These are phyloP conservation scores for Dufourea novaeangliae DNA, from an alignment of 1,140 invertebrate species.

Conservation along the genomic window DNA sequence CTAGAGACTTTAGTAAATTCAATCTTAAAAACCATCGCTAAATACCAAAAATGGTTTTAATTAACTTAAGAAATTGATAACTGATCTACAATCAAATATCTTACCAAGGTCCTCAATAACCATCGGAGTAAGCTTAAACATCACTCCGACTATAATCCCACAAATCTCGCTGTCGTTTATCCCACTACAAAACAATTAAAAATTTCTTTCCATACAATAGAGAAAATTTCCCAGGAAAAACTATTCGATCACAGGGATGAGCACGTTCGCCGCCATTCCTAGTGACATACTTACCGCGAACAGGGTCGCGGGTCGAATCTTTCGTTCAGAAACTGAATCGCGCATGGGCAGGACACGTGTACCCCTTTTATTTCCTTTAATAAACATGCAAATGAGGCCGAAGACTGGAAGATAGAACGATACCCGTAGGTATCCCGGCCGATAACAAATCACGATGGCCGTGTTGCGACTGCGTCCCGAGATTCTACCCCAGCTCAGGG, in stretches of 20 bases:
- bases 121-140: too few relatives aligned
- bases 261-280: not conserved
- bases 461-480: not conserved
- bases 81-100: too few relatives aligned
- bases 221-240: not conserved
- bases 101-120: too few relatives aligned
- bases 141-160: too few relatives aligned
- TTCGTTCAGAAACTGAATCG: not conserved
- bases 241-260: not conserved
- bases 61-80: too few relatives aligned
- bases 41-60: too few relatives aligned
- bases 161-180: too few relatives aligned
- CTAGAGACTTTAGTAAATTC: too few relatives aligned
- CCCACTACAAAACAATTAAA: too few relatives aligned
- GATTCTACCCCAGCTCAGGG: not conserved
- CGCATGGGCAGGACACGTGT: not conserved
- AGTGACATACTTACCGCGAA: not conserved
- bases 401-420: slow-evolving; percentile 6
- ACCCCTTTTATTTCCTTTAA: slow-evolving; percentile 21
- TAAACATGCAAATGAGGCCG: slow-evolving; percentile 43
- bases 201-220: too few relatives aligned
- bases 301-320: not conserved
- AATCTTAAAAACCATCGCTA: too few relatives aligned
- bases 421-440: slow-evolving; percentile 23
- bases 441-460: slow-evolving; percentile 35